Evolutionary conservation across 53 echinoderm and acorn worm genomes (phyloP), one percentile per base, ranked within the genome.

Genomic region (Holothuria leucospilota): DNA sequence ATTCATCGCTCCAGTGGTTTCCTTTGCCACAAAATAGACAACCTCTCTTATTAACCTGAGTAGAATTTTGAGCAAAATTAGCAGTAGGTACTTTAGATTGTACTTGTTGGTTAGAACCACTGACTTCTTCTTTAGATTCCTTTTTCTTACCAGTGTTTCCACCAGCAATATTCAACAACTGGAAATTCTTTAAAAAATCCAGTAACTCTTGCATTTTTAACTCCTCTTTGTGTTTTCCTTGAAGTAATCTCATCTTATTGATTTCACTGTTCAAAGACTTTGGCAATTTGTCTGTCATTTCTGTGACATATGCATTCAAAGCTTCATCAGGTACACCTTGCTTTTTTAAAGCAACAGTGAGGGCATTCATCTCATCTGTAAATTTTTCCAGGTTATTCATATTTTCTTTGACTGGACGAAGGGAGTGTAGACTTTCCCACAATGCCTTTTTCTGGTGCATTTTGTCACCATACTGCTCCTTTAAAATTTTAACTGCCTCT

Each of bases 241-340:
- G 34, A 27, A 29, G 70, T 13, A 29, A 70, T 13, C 34, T 70
- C 70, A 27, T 29, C 6, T 70, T 70, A 39, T 70, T 70, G 5
- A 70, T 30, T 20, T 34, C 69, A 8, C 5, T 69, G 1, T 6
- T 69, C 1, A 69, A 2, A 39, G 69, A 69, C 30, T 38, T 12
- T 69, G 65, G 65, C 21, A 65, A 20, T 20, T 65, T 65, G 12
- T 65, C 65, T 16, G 11, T 65, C 65, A 65, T 11, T 29, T 70
- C 39, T 38, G 13, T 20, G 27, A 29, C 70, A 38, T 70, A 70
- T 14, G 12, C 70, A 70, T 70, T 70, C 10, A 70, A 16, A 4
- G 70, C 70, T 28, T 70, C 68, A 24, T 68, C 68, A n/a, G 62
- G 62, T 62, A 62, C 13, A 62, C 65, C 65, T n/a, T 65, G 65